Conservation (phyloP, 2,888 invertebrate genomes). For the Rhimphoctona megacephalus region DNA sequence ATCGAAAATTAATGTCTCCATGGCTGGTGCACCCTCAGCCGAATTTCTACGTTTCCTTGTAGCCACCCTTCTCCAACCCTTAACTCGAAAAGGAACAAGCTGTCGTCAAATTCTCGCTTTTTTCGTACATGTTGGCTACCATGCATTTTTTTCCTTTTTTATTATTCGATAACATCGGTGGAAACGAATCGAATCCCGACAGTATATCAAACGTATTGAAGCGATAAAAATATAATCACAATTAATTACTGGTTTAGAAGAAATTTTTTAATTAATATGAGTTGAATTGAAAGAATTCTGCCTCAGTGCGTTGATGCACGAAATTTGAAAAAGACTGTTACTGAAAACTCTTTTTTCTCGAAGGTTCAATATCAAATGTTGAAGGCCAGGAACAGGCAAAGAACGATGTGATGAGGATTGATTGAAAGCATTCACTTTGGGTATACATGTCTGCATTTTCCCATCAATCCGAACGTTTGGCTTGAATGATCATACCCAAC, state of each 20-base stretch:
- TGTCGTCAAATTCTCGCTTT: constrained; percentile 16
- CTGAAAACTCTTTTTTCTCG: not conserved
- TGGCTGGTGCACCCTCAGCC: constrained; percentile 58
- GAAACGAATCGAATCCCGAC: not conserved
- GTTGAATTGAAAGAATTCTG: not conserved
- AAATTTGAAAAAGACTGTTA: not conserved
- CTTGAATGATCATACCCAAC: constrained; percentile 53
- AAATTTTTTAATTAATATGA: not conserved
- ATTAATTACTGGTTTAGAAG: not conserved
- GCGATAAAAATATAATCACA: not conserved
- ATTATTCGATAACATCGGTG: not conserved
- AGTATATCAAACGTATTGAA: not conserved
- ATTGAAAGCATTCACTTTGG: constrained; percentile 20
- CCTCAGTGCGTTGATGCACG: not conserved
- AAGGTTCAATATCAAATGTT: constrained; percentile 15
- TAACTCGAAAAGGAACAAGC: constrained; percentile 10
- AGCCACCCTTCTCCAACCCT: not conserved
- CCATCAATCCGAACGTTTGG: constrained; percentile 44
- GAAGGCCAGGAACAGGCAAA: constrained; percentile 3
- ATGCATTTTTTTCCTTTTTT: not conserved
- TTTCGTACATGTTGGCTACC: not conserved
- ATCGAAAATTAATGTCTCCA: constrained; percentile 75
- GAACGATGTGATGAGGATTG: constrained; percentile 28
- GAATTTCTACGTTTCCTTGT: constrained; percentile 48
- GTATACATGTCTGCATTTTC: constrained; percentile 4